Evolutionary conservation across 2,797 vertebrate genomes (phyloP).

Genomic region (Tadarida brasiliensis): DNA sequence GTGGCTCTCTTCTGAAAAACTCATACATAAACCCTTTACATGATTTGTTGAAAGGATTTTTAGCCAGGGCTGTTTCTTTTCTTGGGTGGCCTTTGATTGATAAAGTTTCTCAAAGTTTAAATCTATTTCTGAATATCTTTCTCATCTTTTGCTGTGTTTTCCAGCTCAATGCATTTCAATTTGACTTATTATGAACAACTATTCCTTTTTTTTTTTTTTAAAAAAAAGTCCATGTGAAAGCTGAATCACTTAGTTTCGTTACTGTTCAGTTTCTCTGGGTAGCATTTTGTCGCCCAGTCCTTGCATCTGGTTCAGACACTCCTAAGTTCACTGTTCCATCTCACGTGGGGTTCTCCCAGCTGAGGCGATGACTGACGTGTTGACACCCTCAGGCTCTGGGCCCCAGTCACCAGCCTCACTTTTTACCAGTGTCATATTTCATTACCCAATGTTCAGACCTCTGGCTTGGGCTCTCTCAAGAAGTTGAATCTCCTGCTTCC

Average conservation of each 20-base stretch:
- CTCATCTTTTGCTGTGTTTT: slow-evolving; percentile 35
- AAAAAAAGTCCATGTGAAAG: neutral
- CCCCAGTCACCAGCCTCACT: neutral
- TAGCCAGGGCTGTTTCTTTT: slow-evolving; percentile 38
- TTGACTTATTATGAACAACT: neutral
- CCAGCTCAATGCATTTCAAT: slow-evolving; percentile 21
- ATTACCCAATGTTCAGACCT: neutral
- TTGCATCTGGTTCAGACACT: neutral
- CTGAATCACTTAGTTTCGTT: neutral
- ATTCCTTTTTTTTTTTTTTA: neutral
- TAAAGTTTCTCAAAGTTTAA: slow-evolving; percentile 61
- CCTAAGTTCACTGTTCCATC: neutral
- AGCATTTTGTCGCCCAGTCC: neutral
- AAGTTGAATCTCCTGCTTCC: neutral
- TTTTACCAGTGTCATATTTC: neutral
- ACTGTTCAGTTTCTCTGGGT: neutral
- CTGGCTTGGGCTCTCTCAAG: neutral
- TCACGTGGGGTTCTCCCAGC: neutral
- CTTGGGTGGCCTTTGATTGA: slow-evolving; percentile 38
- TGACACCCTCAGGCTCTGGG: neutral
- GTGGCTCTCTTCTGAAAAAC: slow-evolving; percentile 55
- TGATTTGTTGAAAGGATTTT: slow-evolving; percentile 19
- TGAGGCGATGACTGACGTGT: neutral
- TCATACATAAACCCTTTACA: slow-evolving; percentile 53
- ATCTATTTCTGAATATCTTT: slow-evolving; percentile 47